phyloP scores from a whole-genome alignment of 92 coral and sea anemone genomes.

The Ricordea florida region DNA sequence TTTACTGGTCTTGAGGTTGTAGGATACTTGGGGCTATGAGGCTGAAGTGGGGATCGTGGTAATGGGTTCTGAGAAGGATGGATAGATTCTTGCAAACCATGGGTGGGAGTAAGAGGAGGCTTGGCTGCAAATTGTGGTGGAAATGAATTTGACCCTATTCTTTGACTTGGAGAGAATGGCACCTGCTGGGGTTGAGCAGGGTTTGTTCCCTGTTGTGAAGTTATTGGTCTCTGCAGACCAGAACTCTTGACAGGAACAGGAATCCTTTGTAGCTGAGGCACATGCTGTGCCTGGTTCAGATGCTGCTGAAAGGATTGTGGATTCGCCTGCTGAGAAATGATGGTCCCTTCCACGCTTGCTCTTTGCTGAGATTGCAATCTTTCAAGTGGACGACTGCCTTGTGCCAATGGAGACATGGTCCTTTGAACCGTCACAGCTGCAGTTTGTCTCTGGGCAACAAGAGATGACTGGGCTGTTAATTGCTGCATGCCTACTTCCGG shows the following conservation, averaged over 20 bases:
- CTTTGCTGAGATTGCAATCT: neutral
- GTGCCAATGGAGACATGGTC: neutral
- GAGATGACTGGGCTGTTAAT: neutral
- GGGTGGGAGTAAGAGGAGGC: neutral
- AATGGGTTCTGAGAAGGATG: neutral
- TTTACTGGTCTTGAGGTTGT: neutral
- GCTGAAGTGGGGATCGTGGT: slow-evolving; percentile 1
- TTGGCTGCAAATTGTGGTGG: neutral
- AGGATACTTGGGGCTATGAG: slow-evolving; percentile 19
- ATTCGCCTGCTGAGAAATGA: neutral
- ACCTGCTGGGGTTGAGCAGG: slow-evolving; percentile 1
- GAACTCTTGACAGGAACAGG: slow-evolving; percentile 9
- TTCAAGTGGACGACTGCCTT: slow-evolving; percentile 4
- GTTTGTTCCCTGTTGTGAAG: slow-evolving; percentile 2
- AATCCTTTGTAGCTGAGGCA: slow-evolving; percentile 19
- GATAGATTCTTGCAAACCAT: neutral
- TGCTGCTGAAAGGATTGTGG: slow-evolving; percentile 1
- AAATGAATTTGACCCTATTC: neutral
- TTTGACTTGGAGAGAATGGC: slow-evolving; percentile 8
- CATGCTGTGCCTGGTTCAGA: neutral
- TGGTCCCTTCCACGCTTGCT: slow-evolving; percentile 1
- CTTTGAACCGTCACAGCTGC: slow-evolving; percentile 4
- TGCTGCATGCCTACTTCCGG: neutral
- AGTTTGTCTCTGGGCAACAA: slow-evolving; percentile 1
- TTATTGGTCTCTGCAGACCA: slow-evolving; percentile 25